Evolutionary conservation across 2,113 vertebrate genomes (phyloP).

Genomic region (Nansenia antarctica): DNA sequence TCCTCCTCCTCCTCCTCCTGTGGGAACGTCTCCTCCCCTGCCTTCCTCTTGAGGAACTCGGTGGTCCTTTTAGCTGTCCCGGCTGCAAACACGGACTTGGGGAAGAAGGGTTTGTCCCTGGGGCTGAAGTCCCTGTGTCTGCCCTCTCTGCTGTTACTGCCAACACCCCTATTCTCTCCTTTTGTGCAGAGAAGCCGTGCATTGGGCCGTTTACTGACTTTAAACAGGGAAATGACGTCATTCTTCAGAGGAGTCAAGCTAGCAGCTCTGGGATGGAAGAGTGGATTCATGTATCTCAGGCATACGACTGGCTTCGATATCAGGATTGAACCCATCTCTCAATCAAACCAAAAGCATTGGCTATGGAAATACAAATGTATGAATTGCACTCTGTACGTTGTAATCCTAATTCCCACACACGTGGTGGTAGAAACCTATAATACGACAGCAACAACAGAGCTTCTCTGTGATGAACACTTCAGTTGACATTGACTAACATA

Average conservation of each 20-base stretch:
- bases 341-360: neutral
- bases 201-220: neutral
- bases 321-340: constrained; percentile 46
- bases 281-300: constrained; percentile 27
- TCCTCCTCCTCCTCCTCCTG: constrained; percentile 26
- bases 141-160: neutral
- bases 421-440: too few species aligned
- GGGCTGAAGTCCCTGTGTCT: constrained; percentile 3
- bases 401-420: too few species aligned
- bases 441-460: too few species aligned
- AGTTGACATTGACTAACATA: too few species aligned
- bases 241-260: constrained; percentile 7
- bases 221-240: neutral
- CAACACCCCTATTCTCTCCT: constrained; percentile 11
- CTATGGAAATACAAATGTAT: too few species aligned
- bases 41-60: constrained; percentile 51
- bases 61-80: constrained; percentile 77
- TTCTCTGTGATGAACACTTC: too few species aligned
- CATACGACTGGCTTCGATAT: constrained; percentile 42
- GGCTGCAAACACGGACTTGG: constrained; percentile 78
- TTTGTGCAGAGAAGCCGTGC: constrained; percentile 45
- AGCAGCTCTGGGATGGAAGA: constrained; percentile 21
- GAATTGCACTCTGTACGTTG: too few species aligned
- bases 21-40: neutral
- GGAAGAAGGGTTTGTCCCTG: constrained; percentile 16